These are phyloP conservation scores for Lepidocyrtoides sp. DNA, from an alignment of 2,888 invertebrate genomes.

Conservation along the genomic window DNA sequence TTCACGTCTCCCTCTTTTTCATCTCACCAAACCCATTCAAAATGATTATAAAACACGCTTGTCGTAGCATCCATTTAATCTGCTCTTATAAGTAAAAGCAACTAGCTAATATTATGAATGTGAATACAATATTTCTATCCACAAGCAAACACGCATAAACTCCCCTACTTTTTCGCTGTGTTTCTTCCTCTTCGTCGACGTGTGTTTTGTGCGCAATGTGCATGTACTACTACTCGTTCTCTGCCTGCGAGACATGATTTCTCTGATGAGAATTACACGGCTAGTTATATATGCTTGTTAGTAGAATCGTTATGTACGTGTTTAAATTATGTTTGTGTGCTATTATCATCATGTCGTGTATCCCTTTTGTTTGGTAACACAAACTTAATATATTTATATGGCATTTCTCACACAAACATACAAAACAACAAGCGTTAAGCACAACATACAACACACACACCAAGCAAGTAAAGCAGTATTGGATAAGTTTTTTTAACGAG, in stretches of 20 bases:
- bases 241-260: constrained; percentile 42
- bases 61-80: constrained; percentile 54
- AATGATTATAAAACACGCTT: constrained; percentile 2
- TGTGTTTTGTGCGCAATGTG: constrained; percentile 50
- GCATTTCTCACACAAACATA: constrained; percentile 23
- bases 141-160: constrained; percentile 30
- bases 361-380: constrained; percentile 36
- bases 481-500: no score
- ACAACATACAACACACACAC: neutral
- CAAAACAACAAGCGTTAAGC: neutral
- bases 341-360: constrained; percentile 37
- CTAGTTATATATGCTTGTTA: constrained; percentile 50
- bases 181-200: constrained; percentile 46
- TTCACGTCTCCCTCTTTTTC: constrained; percentile 31
- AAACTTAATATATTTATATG: constrained; percentile 4
- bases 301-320: constrained; percentile 28
- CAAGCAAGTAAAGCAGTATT: neutral
- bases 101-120: no score
- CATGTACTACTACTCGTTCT: no score
- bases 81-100: neutral
- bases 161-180: constrained; percentile 35
- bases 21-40: constrained; percentile 27
- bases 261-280: constrained; percentile 52
- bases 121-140: neutral
- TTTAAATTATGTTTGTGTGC: constrained; percentile 55